Conservation (phyloP, 2,113 vertebrate species). For the Scortum barcoo region DNA sequence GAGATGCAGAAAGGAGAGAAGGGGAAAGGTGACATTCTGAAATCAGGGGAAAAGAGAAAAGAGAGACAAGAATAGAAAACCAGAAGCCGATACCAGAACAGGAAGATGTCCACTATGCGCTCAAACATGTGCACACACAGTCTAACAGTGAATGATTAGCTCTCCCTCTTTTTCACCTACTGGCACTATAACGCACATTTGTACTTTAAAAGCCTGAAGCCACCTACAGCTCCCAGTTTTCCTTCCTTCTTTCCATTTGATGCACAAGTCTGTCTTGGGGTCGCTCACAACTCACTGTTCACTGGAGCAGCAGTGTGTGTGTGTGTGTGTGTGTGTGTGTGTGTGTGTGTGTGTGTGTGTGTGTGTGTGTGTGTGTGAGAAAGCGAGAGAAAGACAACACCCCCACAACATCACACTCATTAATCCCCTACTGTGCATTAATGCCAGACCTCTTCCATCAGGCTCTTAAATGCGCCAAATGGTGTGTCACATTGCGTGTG, state of each 20-base stretch:
- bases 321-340: constrained; percentile 14
- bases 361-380: neutral
- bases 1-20: constrained; percentile 10
- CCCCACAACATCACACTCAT: constrained; percentile 61
- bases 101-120: neutral
- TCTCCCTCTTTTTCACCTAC: neutral
- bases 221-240: neutral
- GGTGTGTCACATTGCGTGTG: constrained; percentile 28
- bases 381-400: neutral
- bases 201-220: neutral
- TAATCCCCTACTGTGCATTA: constrained; percentile 70
- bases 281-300: constrained; percentile 33
- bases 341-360: constrained; percentile 13
- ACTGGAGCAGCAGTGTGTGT: constrained; percentile 30
- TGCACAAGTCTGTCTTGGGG: constrained; percentile 13
- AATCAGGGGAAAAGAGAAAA: constrained; percentile 30
- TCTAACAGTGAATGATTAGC: neutral
- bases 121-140: neutral
- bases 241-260: constrained; percentile 2
- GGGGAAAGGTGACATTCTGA: constrained; percentile 31
- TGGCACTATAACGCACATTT: neutral
- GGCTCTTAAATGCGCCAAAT: constrained; percentile 62
- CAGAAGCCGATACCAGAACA: neutral
- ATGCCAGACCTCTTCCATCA: constrained; percentile 68
- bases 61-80: constrained; percentile 23